Percentiles rank a stretch among this genome's conserved stretches.
Evolutionary conservation across 1,140 invertebrate species (phyloP).

Genomic region (Euwallacea similis): DNA sequence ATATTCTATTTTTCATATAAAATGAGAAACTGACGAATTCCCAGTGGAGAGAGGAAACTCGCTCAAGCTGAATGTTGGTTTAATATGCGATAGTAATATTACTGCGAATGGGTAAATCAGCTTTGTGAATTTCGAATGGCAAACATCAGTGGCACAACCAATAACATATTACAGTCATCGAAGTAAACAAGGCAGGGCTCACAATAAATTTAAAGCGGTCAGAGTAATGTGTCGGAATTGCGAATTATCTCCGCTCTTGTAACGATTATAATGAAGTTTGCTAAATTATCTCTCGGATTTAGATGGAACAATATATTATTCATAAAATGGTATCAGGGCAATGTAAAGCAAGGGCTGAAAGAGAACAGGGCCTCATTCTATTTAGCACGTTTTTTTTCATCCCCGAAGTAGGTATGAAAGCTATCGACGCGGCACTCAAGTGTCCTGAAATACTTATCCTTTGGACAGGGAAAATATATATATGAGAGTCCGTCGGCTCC

Average conservation of each 20-base stretch:
- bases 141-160: constrained; percentile 35
- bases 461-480: constrained; percentile 21
- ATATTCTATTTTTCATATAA: not conserved
- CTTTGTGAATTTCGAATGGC: constrained; percentile 28
- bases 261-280: constrained; percentile 33
- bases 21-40: too few relatives aligned
- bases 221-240: constrained; percentile 35
- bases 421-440: constrained; percentile 23
- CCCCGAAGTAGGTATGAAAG: constrained; percentile 22
- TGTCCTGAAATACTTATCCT: constrained; percentile 30
- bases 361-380: not conserved
- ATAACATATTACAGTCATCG: constrained; percentile 37
- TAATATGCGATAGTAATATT: constrained; percentile 9
- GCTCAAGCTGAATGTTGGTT: not conserved
- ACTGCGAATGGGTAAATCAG: constrained; percentile 24
- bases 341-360: not conserved
- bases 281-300: constrained; percentile 33
- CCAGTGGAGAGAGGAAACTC: too few relatives aligned
- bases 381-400: constrained; percentile 13
- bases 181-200: constrained; percentile 37
- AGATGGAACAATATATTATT: constrained; percentile 14
- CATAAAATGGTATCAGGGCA: not conserved
- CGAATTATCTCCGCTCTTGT: constrained; percentile 29
- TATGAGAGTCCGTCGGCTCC: constrained; percentile 26
- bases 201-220: constrained; percentile 37